A percentile compares a stretch with the other conserved stretches of the same genome.
These are phyloP conservation scores for Prunella fulvescens DNA, from an alignment of 2,113 vertebrate species.

Conservation along the genomic window DNA sequence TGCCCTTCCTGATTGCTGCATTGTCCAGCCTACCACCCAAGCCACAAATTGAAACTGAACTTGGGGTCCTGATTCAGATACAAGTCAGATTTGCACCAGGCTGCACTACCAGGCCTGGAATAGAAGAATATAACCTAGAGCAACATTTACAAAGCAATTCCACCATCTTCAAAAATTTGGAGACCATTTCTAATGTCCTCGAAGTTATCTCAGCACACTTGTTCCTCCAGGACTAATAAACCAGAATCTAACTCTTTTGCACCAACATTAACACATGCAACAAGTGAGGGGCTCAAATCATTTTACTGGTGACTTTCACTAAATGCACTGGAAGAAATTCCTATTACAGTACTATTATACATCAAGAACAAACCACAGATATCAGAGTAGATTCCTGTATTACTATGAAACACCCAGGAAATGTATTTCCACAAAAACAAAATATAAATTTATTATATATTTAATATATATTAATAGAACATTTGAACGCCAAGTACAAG, in stretches of 20 bases:
- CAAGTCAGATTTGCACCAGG: background rate
- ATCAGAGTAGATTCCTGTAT: background rate
- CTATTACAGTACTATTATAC: background rate
- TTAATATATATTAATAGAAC: background rate
- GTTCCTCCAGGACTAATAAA: background rate
- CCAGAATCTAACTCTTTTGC: background rate
- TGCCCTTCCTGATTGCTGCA: background rate
- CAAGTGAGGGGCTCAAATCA: background rate
- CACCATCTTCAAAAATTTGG: fast-evolving
- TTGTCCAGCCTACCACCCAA: background rate
- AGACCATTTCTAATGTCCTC: background rate
- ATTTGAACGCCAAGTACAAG: background rate
- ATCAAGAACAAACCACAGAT: background rate
- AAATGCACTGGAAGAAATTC: background rate
- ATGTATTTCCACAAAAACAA: background rate
- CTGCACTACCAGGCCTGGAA: background rate
- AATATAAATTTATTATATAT: too few relatives aligned
- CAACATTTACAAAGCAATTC: background rate
- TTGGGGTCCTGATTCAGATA: background rate
- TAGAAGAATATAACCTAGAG: background rate
- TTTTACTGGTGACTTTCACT: background rate
- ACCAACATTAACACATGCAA: background rate
- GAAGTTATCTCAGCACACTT: background rate
- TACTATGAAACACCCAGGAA: background rate
- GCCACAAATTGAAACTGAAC: background rate